Evolutionary conservation across 2,113 vertebrate genomes (phyloP).

Genomic region (Rhagologus leucostigma): DNA sequence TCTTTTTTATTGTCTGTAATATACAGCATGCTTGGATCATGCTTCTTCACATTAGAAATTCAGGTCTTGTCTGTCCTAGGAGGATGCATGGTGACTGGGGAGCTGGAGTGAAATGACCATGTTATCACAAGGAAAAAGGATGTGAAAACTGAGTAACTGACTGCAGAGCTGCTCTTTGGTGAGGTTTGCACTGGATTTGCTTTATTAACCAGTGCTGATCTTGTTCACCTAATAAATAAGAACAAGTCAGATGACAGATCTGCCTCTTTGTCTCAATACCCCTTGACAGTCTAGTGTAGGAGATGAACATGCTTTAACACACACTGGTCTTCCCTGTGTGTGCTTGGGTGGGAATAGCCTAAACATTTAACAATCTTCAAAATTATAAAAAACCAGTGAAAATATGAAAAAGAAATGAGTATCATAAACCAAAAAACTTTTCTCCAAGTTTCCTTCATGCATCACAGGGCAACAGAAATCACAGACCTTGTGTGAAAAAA

Average conservation of each 20-base stretch:
- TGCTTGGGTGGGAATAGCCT: not conserved
- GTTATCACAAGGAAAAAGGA: not conserved
- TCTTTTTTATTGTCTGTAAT: not conserved
- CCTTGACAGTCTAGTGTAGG: not conserved
- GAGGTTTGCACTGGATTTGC: not conserved
- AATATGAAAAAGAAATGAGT: not conserved
- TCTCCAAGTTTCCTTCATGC: not conserved
- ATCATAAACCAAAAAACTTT: not conserved
- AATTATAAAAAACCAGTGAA: not conserved
- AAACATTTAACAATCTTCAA: not conserved
- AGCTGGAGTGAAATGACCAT: slow-evolving; percentile 8
- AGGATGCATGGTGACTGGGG: not conserved
- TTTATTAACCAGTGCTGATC: not conserved
- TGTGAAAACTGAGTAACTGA: not conserved
- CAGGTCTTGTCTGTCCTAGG: not conserved
- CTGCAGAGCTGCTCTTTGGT: not conserved
- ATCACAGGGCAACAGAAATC: not conserved
- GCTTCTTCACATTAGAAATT: not conserved
- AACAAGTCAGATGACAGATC: not conserved
- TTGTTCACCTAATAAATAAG: not conserved
- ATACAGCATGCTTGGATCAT: not conserved
- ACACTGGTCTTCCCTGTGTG: rapidly evolving
- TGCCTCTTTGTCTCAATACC: not conserved
- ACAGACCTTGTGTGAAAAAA: not conserved
- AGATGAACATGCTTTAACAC: not conserved